A percentile compares a stretch with the other conserved stretches of the same genome.
These are phyloP conservation scores for Hylomyscus alleni DNA, from an alignment of 2,797 vertebrate genomes.

Conservation along the genomic window DNA sequence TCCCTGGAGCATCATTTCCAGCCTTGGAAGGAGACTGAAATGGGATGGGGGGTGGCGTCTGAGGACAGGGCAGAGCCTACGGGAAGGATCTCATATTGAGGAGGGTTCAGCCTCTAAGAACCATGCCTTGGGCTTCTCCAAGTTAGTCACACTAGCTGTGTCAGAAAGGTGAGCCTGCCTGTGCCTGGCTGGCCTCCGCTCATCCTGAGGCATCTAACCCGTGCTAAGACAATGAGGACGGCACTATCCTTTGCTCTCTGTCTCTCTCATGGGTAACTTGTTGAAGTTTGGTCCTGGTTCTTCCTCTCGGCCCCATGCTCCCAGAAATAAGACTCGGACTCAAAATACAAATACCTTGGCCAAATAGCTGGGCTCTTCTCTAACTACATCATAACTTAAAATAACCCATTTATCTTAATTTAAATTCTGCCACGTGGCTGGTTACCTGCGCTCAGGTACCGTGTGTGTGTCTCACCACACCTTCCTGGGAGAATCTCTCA, in stretches of 20 bases:
- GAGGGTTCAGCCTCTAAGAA: background rate
- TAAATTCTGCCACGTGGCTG: background rate
- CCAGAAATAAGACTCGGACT: background rate
- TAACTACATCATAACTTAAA: background rate
- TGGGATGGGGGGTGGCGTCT: background rate
- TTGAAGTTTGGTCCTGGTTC: background rate
- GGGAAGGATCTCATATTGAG: background rate
- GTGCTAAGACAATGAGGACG: background rate
- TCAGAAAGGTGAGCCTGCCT: background rate
- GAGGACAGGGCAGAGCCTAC: background rate
- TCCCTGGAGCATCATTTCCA: background rate
- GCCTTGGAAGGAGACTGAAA: background rate
- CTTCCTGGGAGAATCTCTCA: background rate
- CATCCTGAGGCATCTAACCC: background rate
- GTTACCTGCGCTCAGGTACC: background rate
- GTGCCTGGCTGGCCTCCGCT: background rate
- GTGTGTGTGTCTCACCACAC: background rate
- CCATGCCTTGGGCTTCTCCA: background rate
- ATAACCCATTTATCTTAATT: background rate
- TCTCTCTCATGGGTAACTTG: background rate
- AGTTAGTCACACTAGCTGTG: background rate
- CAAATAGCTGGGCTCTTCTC: background rate
- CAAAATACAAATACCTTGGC: background rate
- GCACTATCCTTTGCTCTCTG: too few species aligned
- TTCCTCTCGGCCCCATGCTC: background rate